These are phyloP conservation scores for Aculops lycopersici DNA, from an alignment of 1,140 invertebrate genomes.

Conservation along the genomic window DNA sequence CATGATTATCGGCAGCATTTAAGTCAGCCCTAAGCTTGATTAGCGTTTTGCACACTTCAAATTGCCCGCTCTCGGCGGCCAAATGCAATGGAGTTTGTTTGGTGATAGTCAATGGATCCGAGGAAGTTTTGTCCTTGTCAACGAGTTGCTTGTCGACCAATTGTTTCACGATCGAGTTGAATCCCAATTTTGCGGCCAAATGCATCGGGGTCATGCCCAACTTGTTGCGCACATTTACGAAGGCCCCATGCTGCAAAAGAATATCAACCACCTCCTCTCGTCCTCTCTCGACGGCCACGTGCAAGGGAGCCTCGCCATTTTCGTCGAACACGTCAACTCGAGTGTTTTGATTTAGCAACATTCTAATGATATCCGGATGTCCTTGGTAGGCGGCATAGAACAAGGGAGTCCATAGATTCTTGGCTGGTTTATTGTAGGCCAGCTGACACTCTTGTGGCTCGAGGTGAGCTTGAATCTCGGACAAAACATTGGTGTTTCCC, in stretches of 20 bases:
- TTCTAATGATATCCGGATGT: constrained; percentile 23
- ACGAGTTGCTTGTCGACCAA: constrained; percentile 77
- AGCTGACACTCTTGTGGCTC: constrained; percentile 50
- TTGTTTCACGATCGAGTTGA: constrained; percentile 48
- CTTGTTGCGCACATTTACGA: constrained; percentile 64
- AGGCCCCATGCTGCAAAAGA: constrained; percentile 77
- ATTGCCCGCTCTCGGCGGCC: constrained; percentile 56
- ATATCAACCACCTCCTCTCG: constrained; percentile 64
- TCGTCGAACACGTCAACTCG: constrained; percentile 93
- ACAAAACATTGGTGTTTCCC: constrained; percentile 73
- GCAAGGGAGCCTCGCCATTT: constrained; percentile 54
- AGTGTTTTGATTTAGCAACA: constrained; percentile 34
- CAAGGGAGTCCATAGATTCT: constrained; percentile 59
- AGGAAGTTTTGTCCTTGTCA: constrained; percentile 64
- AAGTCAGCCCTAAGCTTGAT: constrained; percentile 77
- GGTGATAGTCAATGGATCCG: constrained; percentile 60
- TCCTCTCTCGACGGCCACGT: constrained; percentile 72
- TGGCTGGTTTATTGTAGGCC: constrained; percentile 64
- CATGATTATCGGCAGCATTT: constrained; percentile 62
- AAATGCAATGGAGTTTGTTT: constrained; percentile 25
- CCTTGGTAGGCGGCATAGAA: constrained; percentile 42
- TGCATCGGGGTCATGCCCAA: constrained; percentile 31
- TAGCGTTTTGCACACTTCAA: constrained; percentile 72
- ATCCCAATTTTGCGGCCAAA: constrained; percentile 69
- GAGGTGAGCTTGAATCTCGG: constrained; percentile 68